These are phyloP conservation scores for Lycaon pictus DNA, from an alignment of 2,113 vertebrate species.

Conservation along the genomic window DNA sequence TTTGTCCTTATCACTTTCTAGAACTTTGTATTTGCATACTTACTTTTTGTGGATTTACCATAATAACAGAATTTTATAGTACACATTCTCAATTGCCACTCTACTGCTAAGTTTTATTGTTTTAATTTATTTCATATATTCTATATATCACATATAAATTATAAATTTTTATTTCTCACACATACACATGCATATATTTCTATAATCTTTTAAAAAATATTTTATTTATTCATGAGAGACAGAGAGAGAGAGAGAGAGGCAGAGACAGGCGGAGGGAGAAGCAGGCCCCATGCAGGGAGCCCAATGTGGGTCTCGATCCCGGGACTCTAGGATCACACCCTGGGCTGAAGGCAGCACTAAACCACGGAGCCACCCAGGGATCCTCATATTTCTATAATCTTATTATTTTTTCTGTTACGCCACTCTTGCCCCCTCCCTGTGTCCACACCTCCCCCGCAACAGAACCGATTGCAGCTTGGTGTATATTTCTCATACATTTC, in stretches of 20 bases:
- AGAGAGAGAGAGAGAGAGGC: too few species aligned
- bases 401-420: neutral
- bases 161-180: neutral
- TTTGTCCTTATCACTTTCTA: slow-evolving; percentile 11
- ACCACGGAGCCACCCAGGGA: too few species aligned
- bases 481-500: neutral
- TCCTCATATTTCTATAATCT: neutral
- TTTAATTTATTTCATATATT: neutral
- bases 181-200: neutral
- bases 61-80: neutral
- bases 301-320: too few species aligned
- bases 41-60: neutral
- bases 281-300: too few species aligned
- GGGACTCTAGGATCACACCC: too few species aligned
- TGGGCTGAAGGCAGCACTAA: too few species aligned
- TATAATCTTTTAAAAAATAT: neutral
- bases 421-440: neutral
- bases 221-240: too few species aligned
- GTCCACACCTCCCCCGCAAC: too few species aligned
- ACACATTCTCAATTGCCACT: neutral
- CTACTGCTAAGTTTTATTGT: neutral
- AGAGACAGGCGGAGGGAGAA: too few species aligned
- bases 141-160: neutral
- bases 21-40: neutral
- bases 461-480: neutral